A percentile compares a stretch with the other conserved stretches of the same genome.
Evolutionary conservation across 1,140 invertebrate species (phyloP).

Genomic region (Myzus persicae): DNA sequence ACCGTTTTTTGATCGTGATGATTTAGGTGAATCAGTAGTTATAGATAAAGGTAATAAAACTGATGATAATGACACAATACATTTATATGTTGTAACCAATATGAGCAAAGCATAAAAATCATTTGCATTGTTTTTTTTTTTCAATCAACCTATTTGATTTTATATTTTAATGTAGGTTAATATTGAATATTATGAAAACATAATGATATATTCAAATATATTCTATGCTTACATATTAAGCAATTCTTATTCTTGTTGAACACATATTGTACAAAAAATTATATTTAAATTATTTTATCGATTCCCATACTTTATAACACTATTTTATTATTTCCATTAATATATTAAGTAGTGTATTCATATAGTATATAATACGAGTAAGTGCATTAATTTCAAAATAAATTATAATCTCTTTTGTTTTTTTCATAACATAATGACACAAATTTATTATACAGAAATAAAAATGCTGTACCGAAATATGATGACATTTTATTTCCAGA

Average conservation of each 20-base stretch:
- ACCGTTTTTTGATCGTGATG: neutral
- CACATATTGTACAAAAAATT: neutral
- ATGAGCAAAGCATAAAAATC: too few relatives aligned
- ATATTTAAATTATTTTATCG: neutral
- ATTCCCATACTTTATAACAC: neutral
- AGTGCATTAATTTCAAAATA: neutral
- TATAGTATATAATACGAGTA: neutral
- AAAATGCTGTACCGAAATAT: neutral
- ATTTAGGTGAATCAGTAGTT: too few relatives aligned
- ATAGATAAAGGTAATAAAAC: neutral
- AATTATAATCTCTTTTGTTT: neutral
- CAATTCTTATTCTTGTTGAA: neutral
- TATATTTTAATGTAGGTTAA: too few relatives aligned
- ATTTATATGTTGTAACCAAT: neutral
- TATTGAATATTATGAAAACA: neutral
- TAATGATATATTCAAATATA: neutral
- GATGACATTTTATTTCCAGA: neutral
- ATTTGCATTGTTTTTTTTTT: neutral
- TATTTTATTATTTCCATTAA: too few relatives aligned
- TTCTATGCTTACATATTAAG: too few relatives aligned
- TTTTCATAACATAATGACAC: neutral
- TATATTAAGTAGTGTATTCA: too few relatives aligned
- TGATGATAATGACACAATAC: neutral
- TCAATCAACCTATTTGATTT: neutral
- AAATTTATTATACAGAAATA: constrained; percentile 28